Conservation (phyloP, 2,888 invertebrate genomes). For the Heteromurus nitidus region DNA sequence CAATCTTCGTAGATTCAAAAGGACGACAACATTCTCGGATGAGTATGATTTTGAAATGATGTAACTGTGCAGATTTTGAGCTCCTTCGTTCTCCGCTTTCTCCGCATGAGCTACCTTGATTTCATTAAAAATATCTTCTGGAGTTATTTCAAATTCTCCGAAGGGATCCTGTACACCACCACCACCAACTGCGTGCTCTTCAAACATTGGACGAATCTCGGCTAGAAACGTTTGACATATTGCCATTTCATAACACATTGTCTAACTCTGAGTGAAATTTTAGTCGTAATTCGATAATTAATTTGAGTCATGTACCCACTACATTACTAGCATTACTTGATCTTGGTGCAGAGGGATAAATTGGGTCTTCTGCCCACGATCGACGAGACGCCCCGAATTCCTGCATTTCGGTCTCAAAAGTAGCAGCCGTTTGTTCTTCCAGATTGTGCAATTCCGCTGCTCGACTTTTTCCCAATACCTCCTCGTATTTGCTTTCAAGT, state of each 20-base stretch:
- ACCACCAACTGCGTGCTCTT: background rate
- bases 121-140: slow-evolving; percentile 48
- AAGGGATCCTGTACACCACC: background rate
- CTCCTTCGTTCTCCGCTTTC: background rate
- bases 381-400: too few species aligned
- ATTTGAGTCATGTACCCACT: background rate
- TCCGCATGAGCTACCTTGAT: slow-evolving; percentile 34
- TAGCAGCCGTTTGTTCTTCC: too few species aligned
- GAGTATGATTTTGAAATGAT: slow-evolving; percentile 46
- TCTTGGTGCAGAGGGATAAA: too few species aligned
- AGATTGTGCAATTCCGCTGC: too few species aligned
- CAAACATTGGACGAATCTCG: background rate
- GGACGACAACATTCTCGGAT: slow-evolving; percentile 50
- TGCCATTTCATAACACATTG: background rate
- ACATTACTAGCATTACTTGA: too few species aligned
- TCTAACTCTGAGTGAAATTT: background rate
- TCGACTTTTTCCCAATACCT: background rate
- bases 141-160: slow-evolving; percentile 20
- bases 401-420: too few species aligned
- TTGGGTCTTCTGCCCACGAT: too few species aligned
- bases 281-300: background rate
- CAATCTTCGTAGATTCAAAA: slow-evolving; percentile 43
- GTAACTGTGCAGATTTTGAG: slow-evolving; percentile 29
- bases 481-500: background rate
- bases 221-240: background rate